These are phyloP conservation scores for Scomberomorus guttatus DNA, from an alignment of 2,797 vertebrate genomes.

Conservation along the genomic window DNA sequence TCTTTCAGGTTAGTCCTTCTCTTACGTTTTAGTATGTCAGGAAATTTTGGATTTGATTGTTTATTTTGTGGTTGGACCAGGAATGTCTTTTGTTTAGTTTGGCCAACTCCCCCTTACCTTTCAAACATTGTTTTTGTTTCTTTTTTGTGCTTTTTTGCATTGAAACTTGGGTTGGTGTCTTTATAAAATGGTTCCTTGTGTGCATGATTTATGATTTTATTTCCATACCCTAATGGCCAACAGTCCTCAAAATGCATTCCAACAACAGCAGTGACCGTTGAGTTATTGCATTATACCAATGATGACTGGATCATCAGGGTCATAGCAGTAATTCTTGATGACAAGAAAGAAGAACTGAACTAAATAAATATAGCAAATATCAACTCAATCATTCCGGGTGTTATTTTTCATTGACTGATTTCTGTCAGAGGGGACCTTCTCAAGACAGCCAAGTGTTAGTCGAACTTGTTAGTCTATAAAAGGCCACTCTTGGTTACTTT, in stretches of 20 bases:
- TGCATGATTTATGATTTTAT: slow-evolving; percentile 38
- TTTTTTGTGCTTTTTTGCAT: slow-evolving; percentile 26
- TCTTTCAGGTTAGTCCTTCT: background rate
- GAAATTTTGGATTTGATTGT: slow-evolving; percentile 17
- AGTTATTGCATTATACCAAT: slow-evolving; percentile 2
- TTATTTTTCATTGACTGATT: slow-evolving; percentile 5
- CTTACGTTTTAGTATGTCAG: background rate
- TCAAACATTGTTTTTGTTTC: slow-evolving; percentile 26
- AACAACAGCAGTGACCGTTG: slow-evolving; percentile 25
- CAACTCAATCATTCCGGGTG: background rate
- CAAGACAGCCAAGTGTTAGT: background rate
- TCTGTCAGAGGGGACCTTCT: background rate
- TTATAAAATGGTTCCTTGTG: slow-evolving; percentile 29
- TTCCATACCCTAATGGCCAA: slow-evolving; percentile 14
- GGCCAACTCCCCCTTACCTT: slow-evolving; percentile 37
- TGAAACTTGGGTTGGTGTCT: slow-evolving; percentile 9
- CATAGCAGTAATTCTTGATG: background rate
- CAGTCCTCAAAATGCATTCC: slow-evolving; percentile 23
- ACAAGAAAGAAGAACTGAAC: background rate
- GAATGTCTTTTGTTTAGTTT: slow-evolving; percentile 29
- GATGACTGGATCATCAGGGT: background rate
- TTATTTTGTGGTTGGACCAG: slow-evolving; percentile 30
- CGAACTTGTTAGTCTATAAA: background rate
- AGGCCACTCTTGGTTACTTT: background rate
- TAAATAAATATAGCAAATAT: background rate